Conservation (phyloP, 2,888 invertebrate genomes). For the Drosophila anomalipes region DNA sequence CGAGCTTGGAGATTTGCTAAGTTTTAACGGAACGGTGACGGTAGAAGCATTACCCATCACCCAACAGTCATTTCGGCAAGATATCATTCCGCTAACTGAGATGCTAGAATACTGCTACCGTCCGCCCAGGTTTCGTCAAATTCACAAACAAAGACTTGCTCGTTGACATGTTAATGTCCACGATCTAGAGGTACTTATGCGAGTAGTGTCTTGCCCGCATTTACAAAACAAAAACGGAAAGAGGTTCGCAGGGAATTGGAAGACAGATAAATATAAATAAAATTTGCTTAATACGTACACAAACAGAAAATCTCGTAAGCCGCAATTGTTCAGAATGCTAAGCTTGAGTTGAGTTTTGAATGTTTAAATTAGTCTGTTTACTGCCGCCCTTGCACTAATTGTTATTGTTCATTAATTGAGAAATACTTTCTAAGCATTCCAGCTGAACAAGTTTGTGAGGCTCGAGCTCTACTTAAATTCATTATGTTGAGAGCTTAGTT, state of each 20-base stretch:
- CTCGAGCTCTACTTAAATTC: conserved; percentile 1
- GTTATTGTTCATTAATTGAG: conserved; percentile 2
- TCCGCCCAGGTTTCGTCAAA: background rate
- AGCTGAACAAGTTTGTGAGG: background rate
- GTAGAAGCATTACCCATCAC: background rate
- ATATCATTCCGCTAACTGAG: background rate
- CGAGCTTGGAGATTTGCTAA: background rate
- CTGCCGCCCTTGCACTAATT: conserved; percentile 1
- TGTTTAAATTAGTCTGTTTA: background rate
- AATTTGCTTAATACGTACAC: background rate
- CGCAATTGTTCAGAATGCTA: background rate
- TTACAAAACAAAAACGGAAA: background rate
- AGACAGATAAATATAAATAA: background rate
- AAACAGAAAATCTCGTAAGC: background rate
- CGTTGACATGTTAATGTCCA: background rate
- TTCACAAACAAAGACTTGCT: background rate
- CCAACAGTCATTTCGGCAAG: background rate
- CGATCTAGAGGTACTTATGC: background rate
- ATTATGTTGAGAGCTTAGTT: background rate
- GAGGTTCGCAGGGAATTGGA: background rate
- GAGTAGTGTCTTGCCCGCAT: background rate
- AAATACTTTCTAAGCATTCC: background rate
- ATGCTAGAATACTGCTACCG: background rate
- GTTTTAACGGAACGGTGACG: background rate
- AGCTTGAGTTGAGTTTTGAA: background rate